Conservation (phyloP, 35 echinoderm and acorn worm genomes). For the Apostichopus parvimensis region DNA sequence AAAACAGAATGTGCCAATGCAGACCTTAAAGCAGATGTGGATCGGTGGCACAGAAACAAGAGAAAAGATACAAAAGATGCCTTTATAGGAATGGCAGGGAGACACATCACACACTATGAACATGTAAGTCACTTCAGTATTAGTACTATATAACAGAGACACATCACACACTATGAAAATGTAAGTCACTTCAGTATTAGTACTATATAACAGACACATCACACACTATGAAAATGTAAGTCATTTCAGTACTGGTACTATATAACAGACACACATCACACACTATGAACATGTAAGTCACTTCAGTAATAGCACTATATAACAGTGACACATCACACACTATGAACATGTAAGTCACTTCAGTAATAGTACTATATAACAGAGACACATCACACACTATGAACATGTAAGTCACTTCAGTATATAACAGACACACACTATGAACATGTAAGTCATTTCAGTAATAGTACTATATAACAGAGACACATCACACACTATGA, state of each 20-base stretch:
- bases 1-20: constrained; percentile 92
- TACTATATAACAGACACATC: constrained; percentile 40
- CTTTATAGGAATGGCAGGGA: constrained; percentile 64
- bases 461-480: too few species aligned
- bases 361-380: background rate
- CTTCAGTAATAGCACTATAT: background rate
- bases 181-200: too few species aligned
- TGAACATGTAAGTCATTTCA: background rate
- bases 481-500: background rate
- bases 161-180: background rate
- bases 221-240: constrained; percentile 75
- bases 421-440: background rate
- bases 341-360: too few species aligned
- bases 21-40: constrained; percentile 93
- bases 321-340: background rate
- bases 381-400: constrained; percentile 32
- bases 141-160: background rate
- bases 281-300: background rate
- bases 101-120: constrained; percentile 73
- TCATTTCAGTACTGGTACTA: background rate
- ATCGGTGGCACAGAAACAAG: constrained; percentile 90
- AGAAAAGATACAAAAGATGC: constrained; percentile 83
- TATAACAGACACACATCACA: background rate
- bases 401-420: constrained; percentile 48
- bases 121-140: constrained; percentile 42